These are phyloP conservation scores for Oryzias curvinotus DNA, from an alignment of 2,113 vertebrate species.

Conservation along the genomic window DNA sequence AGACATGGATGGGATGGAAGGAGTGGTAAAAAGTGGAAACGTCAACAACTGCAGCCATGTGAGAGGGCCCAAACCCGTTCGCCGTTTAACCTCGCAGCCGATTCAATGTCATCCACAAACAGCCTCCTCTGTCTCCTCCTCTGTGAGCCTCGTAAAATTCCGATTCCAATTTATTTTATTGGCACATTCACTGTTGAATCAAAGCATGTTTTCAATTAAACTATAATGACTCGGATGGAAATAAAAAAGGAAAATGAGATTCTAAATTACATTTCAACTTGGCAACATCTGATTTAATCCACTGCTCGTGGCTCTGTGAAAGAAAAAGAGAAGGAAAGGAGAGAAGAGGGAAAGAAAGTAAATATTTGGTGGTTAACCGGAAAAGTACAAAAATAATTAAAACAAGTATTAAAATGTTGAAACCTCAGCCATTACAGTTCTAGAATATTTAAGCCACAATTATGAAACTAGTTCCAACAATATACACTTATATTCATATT, in stretches of 20 bases:
- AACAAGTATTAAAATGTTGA: too few relatives aligned
- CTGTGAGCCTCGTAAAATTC: neutral
- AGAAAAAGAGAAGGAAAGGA: too few relatives aligned
- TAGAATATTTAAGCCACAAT: too few relatives aligned
- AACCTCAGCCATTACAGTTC: too few relatives aligned
- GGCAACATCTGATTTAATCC: neutral
- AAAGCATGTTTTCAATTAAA: slow-evolving; percentile 3
- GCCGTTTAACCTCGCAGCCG: slow-evolving; percentile 55
- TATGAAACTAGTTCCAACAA: too few relatives aligned
- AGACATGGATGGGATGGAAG: slow-evolving; percentile 47
- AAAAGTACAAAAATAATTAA: too few relatives aligned
- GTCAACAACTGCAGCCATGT: slow-evolving; percentile 40
- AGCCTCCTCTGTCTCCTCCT: slow-evolving; percentile 11
- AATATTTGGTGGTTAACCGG: too few relatives aligned
- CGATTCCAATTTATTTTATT: neutral
- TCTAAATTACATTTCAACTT: rapidly evolving
- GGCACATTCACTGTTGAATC: neutral
- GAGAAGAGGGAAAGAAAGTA: too few relatives aligned
- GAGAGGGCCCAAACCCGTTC: slow-evolving; percentile 61
- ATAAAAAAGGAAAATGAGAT: neutral
- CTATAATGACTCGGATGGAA: neutral
- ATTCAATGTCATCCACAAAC: slow-evolving; percentile 44
- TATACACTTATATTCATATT: too few relatives aligned
- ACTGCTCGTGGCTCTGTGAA: too few relatives aligned
- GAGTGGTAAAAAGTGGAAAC: slow-evolving; percentile 18